Percentiles rank a stretch among this genome's conserved stretches.
These are phyloP conservation scores for Branchipolynoe longqiensis DNA, from an alignment of 2,888 invertebrate genomes.

Conservation along the genomic window DNA sequence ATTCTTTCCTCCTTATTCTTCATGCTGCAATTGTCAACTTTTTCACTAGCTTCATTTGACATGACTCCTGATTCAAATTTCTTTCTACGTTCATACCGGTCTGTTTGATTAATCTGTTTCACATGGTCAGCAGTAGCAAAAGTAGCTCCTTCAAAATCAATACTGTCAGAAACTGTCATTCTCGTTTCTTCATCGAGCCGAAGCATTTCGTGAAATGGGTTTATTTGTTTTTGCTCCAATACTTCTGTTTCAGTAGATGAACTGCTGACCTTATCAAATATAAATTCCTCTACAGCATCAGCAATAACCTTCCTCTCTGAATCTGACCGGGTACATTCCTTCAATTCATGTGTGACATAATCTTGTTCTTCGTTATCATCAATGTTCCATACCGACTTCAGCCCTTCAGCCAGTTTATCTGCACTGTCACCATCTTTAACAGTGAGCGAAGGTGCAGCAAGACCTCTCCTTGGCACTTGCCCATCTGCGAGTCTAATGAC, in stretches of 20 bases:
- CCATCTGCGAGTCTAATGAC: too few relatives aligned
- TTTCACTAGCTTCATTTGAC: too few relatives aligned
- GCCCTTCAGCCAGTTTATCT: not conserved
- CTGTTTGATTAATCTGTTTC: too few relatives aligned
- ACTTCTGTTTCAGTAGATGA: not conserved
- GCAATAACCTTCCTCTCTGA: not conserved
- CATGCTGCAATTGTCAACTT: too few relatives aligned
- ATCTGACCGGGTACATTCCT: conserved; percentile 1
- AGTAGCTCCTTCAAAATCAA: not conserved
- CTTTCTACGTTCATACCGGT: not conserved
- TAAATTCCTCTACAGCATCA: not conserved
- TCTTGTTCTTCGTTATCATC: not conserved
- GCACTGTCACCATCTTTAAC: not conserved
- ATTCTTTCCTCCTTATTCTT: too few relatives aligned
- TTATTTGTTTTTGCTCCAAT: not conserved
- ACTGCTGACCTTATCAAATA: not conserved
- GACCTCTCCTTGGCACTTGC: too few relatives aligned
- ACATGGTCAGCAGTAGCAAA: not conserved
- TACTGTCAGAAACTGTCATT: not conserved
- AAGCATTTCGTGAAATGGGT: not conserved
- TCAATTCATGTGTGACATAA: too few relatives aligned
- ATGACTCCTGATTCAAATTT: too few relatives aligned
- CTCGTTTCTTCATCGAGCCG: not conserved
- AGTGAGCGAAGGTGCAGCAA: too few relatives aligned
- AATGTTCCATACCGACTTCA: conserved; percentile 14